Percentiles rank a stretch among this genome's conserved stretches.
phyloP scores from a whole-genome alignment of 2,113 vertebrate genomes.

The Beaufortia kweichowensis region DNA sequence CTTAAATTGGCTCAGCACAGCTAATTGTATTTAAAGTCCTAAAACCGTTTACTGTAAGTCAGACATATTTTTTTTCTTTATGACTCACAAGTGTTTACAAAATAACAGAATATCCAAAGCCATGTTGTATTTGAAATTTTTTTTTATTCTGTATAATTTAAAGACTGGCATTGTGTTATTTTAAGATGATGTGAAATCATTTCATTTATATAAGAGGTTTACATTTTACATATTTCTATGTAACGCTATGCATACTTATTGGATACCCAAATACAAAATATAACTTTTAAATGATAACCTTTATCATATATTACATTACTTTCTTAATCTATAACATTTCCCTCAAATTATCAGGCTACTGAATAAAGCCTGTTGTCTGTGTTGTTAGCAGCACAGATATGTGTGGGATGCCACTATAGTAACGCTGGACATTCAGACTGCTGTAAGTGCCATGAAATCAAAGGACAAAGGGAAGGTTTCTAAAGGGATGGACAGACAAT shows the following conservation, averaged over 20 bases:
- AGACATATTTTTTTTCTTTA: constrained; percentile 20
- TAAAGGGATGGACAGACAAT: not conserved
- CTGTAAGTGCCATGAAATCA: constrained; percentile 5
- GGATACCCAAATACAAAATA: too few species aligned
- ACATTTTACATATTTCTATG: too few species aligned
- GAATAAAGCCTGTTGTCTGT: not conserved
- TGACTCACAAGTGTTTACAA: not conserved
- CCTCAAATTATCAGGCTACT: not conserved
- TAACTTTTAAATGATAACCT: not conserved
- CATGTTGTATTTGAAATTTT: too few species aligned
- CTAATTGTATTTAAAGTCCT: constrained; percentile 25
- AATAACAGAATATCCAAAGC: not conserved
- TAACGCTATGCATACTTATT: too few species aligned
- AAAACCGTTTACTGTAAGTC: constrained; percentile 23
- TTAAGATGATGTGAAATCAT: too few species aligned
- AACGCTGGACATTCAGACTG: not conserved
- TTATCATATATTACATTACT: not conserved
- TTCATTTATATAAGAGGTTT: too few species aligned
- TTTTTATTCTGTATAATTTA: too few species aligned
- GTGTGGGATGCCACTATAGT: constrained; percentile 31
- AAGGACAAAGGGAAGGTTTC: constrained; percentile 1
- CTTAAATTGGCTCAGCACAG: not conserved
- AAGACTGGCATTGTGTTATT: not conserved
- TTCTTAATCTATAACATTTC: not conserved
- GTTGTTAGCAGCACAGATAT: constrained; percentile 23